Conservation (phyloP, 1,140 invertebrate species). For the Solen grandis region DNA sequence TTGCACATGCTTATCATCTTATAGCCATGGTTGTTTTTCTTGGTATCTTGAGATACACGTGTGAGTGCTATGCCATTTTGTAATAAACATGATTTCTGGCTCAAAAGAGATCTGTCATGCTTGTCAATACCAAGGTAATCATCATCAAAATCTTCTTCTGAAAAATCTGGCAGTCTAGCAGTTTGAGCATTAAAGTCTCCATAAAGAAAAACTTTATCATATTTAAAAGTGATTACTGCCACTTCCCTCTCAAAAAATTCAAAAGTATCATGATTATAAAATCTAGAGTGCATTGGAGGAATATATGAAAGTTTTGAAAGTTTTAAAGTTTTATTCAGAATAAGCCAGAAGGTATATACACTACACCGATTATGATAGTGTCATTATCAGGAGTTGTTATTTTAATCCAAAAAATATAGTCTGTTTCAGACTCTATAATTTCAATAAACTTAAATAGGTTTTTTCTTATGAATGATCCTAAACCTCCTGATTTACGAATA, state of each 20-base stretch:
- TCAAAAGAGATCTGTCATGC: neutral
- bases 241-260: neutral
- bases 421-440: neutral
- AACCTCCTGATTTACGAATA: neutral
- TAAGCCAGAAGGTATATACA: too few species aligned
- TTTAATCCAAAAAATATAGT: constrained; percentile 1
- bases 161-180: neutral
- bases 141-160: neutral
- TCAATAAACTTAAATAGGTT: neutral
- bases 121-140: neutral
- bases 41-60: neutral
- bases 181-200: constrained; percentile 6
- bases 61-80: neutral
- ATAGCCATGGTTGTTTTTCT: neutral
- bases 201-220: neutral
- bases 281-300: constrained; percentile 5
- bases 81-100: neutral
- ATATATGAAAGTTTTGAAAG: too few species aligned
- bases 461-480: neutral
- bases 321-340: too few species aligned
- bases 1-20: neutral
- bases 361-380: neutral
- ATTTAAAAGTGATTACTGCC: neutral
- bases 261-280: neutral
- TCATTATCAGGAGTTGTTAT: neutral